Base-by-base conservation (phyloP, 2,797 vertebrate species). In the Erpetoichthys calabaricus region DNA sequence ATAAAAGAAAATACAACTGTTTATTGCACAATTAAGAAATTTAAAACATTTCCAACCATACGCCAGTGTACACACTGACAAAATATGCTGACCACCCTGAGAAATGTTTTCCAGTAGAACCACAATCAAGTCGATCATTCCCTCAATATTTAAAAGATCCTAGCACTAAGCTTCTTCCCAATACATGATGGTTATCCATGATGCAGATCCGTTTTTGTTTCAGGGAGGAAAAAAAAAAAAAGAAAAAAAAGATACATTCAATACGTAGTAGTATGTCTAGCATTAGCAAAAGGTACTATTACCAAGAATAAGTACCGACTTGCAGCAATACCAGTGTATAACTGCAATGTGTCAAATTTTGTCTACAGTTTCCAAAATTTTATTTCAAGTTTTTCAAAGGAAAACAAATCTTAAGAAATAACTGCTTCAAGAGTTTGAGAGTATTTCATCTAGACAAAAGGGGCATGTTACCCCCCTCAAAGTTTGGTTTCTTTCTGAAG, bases 371-470 rank as follows among this genome's bases (percentile, higher is more conserved):
- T 60, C 43, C 55, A 9, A 60, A 59, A 74, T 71, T 75, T 65
- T 71, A 69, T 79, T 83, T 86, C 86, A 83, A 86, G 85, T 84
- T 82, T 74, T 78, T 78, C 80, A 86, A 83, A 77, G 80, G 77
- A 82, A 85, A 79, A 78, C 25, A 74, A 78, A 79, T 79, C 79
- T 86, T 89, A 84, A 83, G 86, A 89, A 81, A 81, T 68, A 76
- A 89, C 80, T 74, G 88, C 85, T 75, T 76, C 85, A 82, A 73
- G 73, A 68, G 70, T 71, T 75, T 49, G 25, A 25, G 25, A 25
- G 25, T 25, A 25, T 73, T 70, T 75, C 80, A 80, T 75, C 79
- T 85, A 79, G 82, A 86, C 76, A 80, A 83, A 86, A 86, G 84
- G 79, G 83, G 81, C 73, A 72, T 75, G 73, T 25, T 25, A 25